These are phyloP conservation scores for Drosophila ustulata DNA, from an alignment of 2,888 invertebrate genomes.

Conservation along the genomic window DNA sequence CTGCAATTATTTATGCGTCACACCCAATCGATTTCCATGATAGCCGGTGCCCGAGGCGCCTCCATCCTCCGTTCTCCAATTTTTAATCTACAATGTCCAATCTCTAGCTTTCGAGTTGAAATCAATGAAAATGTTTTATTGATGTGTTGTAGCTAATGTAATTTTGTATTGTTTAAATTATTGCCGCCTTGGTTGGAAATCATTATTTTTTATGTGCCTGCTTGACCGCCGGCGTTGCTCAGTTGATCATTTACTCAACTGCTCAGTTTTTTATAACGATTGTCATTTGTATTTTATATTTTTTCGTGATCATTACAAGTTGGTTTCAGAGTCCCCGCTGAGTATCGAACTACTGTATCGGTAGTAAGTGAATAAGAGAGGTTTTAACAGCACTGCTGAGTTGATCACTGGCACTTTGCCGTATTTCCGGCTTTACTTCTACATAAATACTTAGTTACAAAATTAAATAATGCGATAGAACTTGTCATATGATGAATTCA, in stretches of 20 bases:
- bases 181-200: constrained; percentile 36
- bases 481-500: neutral
- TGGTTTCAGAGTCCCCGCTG: constrained; percentile 35
- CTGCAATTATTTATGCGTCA: constrained; percentile 78
- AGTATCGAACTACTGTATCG: constrained; percentile 44
- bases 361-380: constrained; percentile 2
- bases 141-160: constrained; percentile 58
- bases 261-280: constrained; percentile 33
- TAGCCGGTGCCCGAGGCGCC: constrained; percentile 42
- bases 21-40: constrained; percentile 69
- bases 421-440: neutral
- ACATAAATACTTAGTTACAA: neutral
- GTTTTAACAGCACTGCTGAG: constrained; percentile 13
- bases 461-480: too few relatives aligned
- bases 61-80: constrained; percentile 10
- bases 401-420: neutral
- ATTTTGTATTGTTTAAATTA: constrained; percentile 52
- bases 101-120: constrained; percentile 3
- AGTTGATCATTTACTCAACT: constrained; percentile 13
- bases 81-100: constrained; percentile 13
- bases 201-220: constrained; percentile 32
- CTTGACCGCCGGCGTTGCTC: constrained; percentile 47
- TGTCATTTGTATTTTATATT: constrained; percentile 38
- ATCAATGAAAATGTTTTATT: constrained; percentile 61
- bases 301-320: constrained; percentile 15